Percentiles rank a stretch among this genome's conserved stretches.
phyloP scores from a whole-genome alignment of 2,113 vertebrate species.

The Otis tarda region DNA sequence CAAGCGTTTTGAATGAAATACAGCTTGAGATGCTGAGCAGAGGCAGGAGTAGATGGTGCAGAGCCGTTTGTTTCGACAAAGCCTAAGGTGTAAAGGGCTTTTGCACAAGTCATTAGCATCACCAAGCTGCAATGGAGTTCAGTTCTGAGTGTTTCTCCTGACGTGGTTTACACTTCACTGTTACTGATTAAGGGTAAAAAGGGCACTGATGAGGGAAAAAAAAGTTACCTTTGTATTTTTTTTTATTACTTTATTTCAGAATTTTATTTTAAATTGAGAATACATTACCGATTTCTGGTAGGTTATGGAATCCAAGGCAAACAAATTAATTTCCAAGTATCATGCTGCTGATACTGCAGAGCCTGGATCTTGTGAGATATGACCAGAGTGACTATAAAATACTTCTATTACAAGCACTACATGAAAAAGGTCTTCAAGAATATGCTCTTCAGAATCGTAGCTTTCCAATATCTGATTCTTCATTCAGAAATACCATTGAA shows the following conservation, averaged over 20 bases:
- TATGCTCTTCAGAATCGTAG: background rate
- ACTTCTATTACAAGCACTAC: background rate
- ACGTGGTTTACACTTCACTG: background rate
- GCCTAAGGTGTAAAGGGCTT: background rate
- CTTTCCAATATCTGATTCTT: background rate
- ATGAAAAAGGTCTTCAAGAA: background rate
- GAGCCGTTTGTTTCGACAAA: background rate
- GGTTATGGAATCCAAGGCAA: background rate
- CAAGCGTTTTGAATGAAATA: background rate
- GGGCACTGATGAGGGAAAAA: background rate
- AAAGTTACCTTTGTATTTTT: background rate
- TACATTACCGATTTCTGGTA: background rate
- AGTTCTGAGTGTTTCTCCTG: background rate
- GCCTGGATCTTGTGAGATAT: background rate
- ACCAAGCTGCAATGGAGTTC: background rate
- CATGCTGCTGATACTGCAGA: background rate
- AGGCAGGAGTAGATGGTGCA: background rate
- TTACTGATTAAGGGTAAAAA: background rate
- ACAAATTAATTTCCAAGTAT: background rate
- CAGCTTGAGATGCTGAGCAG: background rate
- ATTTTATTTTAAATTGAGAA: background rate
- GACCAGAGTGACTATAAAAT: background rate
- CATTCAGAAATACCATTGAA: background rate
- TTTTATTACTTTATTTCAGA: background rate
- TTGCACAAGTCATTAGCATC: background rate